Evolutionary conservation across 35 echinoderm and acorn worm genomes (phyloP).

Genomic region (Lytechinus variegatus): DNA sequence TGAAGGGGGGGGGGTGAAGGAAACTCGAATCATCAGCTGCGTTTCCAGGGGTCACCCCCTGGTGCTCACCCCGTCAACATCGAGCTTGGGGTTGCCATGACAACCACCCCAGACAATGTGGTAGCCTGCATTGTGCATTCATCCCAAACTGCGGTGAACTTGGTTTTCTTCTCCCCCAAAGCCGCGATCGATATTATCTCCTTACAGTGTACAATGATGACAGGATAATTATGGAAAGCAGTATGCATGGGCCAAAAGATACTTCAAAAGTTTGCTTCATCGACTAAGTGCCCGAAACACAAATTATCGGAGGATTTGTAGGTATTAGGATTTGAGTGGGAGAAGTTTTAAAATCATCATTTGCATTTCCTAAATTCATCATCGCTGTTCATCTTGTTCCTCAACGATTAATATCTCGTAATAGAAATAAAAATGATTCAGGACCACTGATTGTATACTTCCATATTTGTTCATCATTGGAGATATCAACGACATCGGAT

Average conservation of each 20-base stretch:
- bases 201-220: not conserved
- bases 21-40: not conserved
- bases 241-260: not conserved
- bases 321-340: not conserved
- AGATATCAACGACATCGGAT: too few relatives aligned
- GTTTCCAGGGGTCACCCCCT: slow-evolving; percentile 34
- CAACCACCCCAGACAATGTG: not conserved
- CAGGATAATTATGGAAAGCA: not conserved
- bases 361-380: not conserved
- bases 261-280: not conserved
- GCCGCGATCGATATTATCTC: not conserved
- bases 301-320: not conserved
- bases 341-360: not conserved
- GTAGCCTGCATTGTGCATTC: not conserved
- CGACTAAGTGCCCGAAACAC: not conserved
- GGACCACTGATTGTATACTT: too few relatives aligned
- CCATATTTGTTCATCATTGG: too few relatives aligned
- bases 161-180: not conserved
- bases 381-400: too few relatives aligned
- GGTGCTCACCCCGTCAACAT: not conserved
- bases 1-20: not conserved
- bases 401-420: too few relatives aligned
- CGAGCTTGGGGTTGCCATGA: not conserved
- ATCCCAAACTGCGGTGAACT: not conserved
- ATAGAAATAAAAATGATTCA: too few relatives aligned